A percentile compares a stretch with the other conserved stretches of the same genome.
phyloP scores from a whole-genome alignment of 1,140 invertebrate species.

The Nephotettix cincticeps region DNA sequence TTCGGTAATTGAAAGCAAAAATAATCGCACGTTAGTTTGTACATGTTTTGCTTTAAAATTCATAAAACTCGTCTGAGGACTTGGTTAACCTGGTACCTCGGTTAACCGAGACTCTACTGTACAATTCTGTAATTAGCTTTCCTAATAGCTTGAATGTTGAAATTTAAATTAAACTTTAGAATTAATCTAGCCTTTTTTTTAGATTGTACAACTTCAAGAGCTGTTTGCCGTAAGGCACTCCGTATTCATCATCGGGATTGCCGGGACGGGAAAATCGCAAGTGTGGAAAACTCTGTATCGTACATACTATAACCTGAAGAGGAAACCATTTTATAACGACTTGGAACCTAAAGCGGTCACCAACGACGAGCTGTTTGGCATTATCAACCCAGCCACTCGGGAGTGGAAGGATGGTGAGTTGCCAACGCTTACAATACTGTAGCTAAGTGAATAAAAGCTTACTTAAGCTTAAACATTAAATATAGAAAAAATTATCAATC shows the following conservation, averaged over 20 bases:
- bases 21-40: too few relatives aligned
- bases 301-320: constrained; percentile 76
- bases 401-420: constrained; percentile 94
- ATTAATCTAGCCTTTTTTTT: too few relatives aligned
- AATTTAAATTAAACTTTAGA: too few relatives aligned
- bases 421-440: too few relatives aligned
- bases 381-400: constrained; percentile 91
- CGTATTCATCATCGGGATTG: constrained; percentile 88
- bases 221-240: constrained; percentile 91
- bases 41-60: too few relatives aligned
- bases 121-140: too few relatives aligned
- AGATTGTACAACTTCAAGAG: constrained; percentile 91
- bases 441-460: too few relatives aligned
- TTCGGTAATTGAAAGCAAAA: too few relatives aligned
- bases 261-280: constrained; percentile 91
- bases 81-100: neutral
- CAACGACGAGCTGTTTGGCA: constrained; percentile 93
- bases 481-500: too few relatives aligned
- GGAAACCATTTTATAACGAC: constrained; percentile 84
- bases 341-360: constrained; percentile 95
- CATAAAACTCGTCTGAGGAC: too few relatives aligned
- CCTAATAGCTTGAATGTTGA: neutral
- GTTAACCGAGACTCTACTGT: too few relatives aligned
- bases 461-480: too few relatives aligned
- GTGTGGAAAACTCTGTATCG: constrained; percentile 89